A percentile compares a stretch with the other conserved stretches of the same genome.
phyloP scores from a whole-genome alignment of 2,888 invertebrate species.

The Cacoxenus indagator region DNA sequence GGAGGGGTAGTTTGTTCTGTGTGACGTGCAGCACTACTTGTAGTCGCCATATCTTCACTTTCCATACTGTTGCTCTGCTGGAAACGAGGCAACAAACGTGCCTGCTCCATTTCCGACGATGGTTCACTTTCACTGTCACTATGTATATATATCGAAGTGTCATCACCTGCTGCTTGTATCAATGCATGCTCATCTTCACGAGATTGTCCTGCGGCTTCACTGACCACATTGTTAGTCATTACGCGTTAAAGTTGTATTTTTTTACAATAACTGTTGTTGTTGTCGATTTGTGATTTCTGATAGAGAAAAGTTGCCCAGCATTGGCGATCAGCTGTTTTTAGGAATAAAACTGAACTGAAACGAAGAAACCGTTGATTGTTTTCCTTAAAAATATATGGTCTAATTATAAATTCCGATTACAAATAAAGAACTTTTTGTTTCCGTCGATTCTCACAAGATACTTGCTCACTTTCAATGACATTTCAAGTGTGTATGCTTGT shows the following conservation, averaged over 20 bases:
- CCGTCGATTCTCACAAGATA: too few relatives aligned
- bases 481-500: too few relatives aligned
- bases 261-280: not conserved
- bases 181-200: not conserved
- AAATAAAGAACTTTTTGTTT: too few relatives aligned
- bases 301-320: too few relatives aligned
- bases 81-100: slow-evolving; percentile 1
- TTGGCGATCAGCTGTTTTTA: too few relatives aligned
- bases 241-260: not conserved
- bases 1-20: not conserved
- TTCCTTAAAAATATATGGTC: too few relatives aligned
- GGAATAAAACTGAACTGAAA: too few relatives aligned
- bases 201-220: not conserved
- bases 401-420: too few relatives aligned
- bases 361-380: too few relatives aligned
- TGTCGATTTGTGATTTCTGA: not conserved
- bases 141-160: slow-evolving; percentile 46
- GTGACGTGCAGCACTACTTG: not conserved
- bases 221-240: slow-evolving; percentile 3
- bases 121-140: slow-evolving; percentile 40
- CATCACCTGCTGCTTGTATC: not conserved
- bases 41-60: not conserved
- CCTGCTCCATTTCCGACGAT: not conserved
- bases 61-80: not conserved
- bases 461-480: too few relatives aligned